These are phyloP conservation scores for Pseudomyrmex cubaensis DNA, from an alignment of 1,140 invertebrate genomes.

Conservation along the genomic window DNA sequence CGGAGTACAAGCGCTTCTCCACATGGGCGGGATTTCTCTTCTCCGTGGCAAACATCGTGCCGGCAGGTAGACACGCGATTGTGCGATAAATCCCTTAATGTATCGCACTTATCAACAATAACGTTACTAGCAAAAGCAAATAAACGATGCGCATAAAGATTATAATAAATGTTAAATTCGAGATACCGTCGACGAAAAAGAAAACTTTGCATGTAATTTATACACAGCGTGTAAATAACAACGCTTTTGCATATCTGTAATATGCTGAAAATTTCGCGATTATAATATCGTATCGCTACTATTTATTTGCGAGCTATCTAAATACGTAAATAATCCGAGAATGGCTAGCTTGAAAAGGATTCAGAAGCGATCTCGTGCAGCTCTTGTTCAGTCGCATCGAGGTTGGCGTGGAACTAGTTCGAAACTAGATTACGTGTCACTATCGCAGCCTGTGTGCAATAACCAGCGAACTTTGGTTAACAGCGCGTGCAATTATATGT, in stretches of 20 bases:
- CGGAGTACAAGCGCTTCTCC: slow-evolving; percentile 75
- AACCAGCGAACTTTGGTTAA: slow-evolving; percentile 36
- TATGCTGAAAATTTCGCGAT: neutral
- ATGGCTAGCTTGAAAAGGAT: slow-evolving; percentile 31
- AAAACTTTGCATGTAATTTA: neutral
- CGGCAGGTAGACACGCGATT: slow-evolving; percentile 77
- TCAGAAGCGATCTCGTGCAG: neutral
- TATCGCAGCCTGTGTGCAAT: slow-evolving; percentile 44
- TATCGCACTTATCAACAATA: slow-evolving; percentile 41
- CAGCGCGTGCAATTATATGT: slow-evolving; percentile 30
- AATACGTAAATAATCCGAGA: neutral
- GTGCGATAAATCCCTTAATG: slow-evolving; percentile 27
- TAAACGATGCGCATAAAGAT: slow-evolving; percentile 27
- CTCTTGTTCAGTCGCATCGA: slow-evolving; percentile 6
- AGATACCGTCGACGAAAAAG: neutral
- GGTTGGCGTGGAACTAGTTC: slow-evolving; percentile 39
- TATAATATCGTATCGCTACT: neutral
- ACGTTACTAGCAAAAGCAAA: slow-evolving; percentile 2
- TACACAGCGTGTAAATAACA: neutral
- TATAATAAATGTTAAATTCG: neutral
- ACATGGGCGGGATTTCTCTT: slow-evolving; percentile 78
- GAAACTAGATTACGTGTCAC: slow-evolving; percentile 55
- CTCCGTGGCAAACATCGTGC: slow-evolving; percentile 77
- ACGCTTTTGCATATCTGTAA: neutral
- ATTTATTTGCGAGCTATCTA: neutral